Evolutionary conservation across 2,888 invertebrate genomes (phyloP).

Genomic region (Drosophila mimetica): DNA sequence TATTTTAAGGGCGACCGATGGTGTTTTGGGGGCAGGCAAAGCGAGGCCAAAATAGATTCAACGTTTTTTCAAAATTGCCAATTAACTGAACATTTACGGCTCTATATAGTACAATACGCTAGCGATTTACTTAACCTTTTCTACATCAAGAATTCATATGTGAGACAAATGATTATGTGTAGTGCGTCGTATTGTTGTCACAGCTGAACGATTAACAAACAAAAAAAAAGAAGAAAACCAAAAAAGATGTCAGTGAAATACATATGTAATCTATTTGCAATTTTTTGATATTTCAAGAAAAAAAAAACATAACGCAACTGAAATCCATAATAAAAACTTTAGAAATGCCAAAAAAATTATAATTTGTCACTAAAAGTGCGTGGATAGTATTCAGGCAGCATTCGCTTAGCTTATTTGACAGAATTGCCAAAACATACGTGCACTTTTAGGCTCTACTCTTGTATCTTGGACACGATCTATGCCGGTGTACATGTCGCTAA

Average conservation of each 20-base stretch:
- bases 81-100: constrained; percentile 52
- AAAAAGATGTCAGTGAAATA: constrained; percentile 39
- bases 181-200: constrained; percentile 46
- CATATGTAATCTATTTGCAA: constrained; percentile 49
- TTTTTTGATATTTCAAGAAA: constrained; percentile 47
- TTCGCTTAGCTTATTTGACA: constrained; percentile 30
- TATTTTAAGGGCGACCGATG: constrained; percentile 41
- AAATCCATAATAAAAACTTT: constrained; percentile 36
- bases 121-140: constrained; percentile 60
- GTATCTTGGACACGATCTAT: constrained; percentile 60
- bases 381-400: not conserved
- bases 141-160: constrained; percentile 44
- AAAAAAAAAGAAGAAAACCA: no score
- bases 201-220: constrained; percentile 27
- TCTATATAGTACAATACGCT: constrained; percentile 68
- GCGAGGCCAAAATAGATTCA: constrained; percentile 45
- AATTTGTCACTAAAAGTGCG: not conserved
- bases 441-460: constrained; percentile 1
- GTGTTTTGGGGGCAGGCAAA: constrained; percentile 55
- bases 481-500: constrained; percentile 72
- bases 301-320: constrained; percentile 35
- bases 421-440: constrained; percentile 32
- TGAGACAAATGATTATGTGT: constrained; percentile 44
- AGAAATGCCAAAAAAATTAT: constrained; percentile 26
- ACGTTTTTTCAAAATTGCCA: constrained; percentile 57